A percentile compares a stretch with the other conserved stretches of the same genome.
Conservation (phyloP, 2,888 invertebrate genomes). For the Drosophila sordidapex region DNA sequence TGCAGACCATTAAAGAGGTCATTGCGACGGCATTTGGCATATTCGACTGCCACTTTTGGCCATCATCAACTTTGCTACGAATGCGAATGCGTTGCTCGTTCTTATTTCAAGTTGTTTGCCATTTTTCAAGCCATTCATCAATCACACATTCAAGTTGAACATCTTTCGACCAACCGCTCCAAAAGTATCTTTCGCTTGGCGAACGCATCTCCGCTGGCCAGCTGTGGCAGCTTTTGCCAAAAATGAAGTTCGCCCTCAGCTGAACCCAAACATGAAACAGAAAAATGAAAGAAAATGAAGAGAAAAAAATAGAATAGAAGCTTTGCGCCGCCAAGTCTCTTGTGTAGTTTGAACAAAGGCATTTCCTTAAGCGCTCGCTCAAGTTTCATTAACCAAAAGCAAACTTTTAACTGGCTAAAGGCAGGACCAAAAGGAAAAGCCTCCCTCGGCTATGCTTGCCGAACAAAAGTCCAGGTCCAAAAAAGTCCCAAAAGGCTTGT, state of each 20-base stretch:
- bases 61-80: constrained; percentile 35
- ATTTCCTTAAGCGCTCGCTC: constrained; percentile 73
- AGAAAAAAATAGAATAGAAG: not conserved
- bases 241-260: constrained; percentile 37
- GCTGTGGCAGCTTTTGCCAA: constrained; percentile 24
- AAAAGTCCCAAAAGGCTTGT: constrained; percentile 67
- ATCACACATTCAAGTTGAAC: constrained; percentile 54
- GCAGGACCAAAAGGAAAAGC: constrained; percentile 11
- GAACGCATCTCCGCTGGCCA: constrained; percentile 39
- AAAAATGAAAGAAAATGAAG: constrained; percentile 8
- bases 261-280: constrained; percentile 18
- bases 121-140: constrained; percentile 65
- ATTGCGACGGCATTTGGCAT: constrained; percentile 30
- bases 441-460: constrained; percentile 3
- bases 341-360: constrained; percentile 65
- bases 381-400: constrained; percentile 70
- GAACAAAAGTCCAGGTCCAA: constrained; percentile 24
- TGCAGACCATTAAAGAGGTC: constrained; percentile 41
- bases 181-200: constrained; percentile 37
- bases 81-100: constrained; percentile 16
- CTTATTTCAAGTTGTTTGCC: constrained; percentile 18
- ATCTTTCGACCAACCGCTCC: constrained; percentile 2
- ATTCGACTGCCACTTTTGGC: constrained; percentile 32
- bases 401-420: constrained; percentile 63
- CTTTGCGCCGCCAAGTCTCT: constrained; percentile 20